These are phyloP conservation scores for Sipha maydis DNA, from an alignment of 2,888 invertebrate genomes.

Conservation along the genomic window DNA sequence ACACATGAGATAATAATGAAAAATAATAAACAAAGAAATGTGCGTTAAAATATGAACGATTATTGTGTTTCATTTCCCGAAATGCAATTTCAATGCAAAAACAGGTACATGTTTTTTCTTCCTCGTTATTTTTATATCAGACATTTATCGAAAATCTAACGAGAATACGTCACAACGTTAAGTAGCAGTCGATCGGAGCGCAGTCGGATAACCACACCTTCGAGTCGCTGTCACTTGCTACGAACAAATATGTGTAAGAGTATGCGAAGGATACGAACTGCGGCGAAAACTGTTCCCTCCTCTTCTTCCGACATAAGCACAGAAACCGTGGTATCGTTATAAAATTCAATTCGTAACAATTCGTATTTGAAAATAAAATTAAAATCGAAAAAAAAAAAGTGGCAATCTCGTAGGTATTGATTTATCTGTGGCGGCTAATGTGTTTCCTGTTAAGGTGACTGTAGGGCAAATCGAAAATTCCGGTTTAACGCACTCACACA, in stretches of 20 bases:
- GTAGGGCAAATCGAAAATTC: constrained; percentile 57
- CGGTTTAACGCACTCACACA: constrained; percentile 38
- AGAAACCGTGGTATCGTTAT: not conserved
- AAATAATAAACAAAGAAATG: not conserved
- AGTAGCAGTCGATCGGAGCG: not conserved
- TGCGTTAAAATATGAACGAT: not conserved
- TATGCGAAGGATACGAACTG: not conserved
- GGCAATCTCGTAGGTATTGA: constrained; percentile 46
- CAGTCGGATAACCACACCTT: not conserved
- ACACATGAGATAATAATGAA: not conserved
- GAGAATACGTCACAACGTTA: not conserved
- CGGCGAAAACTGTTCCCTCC: not conserved
- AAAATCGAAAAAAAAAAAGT: constrained; percentile 26
- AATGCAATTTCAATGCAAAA: not conserved
- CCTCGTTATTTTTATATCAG: not conserved
- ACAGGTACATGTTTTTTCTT: not conserved
- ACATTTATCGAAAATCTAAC: constrained; percentile 5
- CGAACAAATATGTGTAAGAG: not conserved
- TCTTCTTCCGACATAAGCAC: not conserved
- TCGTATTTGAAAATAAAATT: constrained; percentile 3
- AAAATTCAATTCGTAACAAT: constrained; percentile 30
- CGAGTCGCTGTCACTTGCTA: not conserved
- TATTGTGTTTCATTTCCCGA: not conserved
- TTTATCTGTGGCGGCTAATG: constrained; percentile 57
- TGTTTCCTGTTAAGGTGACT: constrained; percentile 54